Base-by-base conservation (phyloP, 1,140 invertebrate genomes). In the Leptopilina clavipes region DNA sequence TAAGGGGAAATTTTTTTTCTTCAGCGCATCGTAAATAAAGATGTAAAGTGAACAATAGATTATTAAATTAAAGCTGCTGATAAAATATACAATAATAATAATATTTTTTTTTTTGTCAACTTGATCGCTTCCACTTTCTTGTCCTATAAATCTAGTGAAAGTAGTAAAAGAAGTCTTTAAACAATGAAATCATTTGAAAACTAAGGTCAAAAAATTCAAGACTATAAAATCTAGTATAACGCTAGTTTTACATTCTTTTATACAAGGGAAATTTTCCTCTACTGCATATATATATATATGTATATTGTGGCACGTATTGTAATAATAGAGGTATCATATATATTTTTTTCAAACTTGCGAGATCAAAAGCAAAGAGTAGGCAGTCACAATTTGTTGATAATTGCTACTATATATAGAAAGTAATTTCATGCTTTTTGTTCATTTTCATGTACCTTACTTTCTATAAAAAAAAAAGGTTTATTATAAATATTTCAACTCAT, bases 151-250 rank as follows among this genome's bases (percentile, higher is more conserved):
- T 31, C 1, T 25, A 59, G 56, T 59, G 19, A 25, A 59, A 59
- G 56, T 25, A 59, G 19, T 59, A 25, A 14, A 25, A 14, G 19
- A 31, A 25, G 3, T 25, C 10, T 59, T 59, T 19, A 44, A 74
- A 65, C 31, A 44, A n/a, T 56, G 37, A 70, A 74, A 65, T 70
- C 10, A 3, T 45, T 70, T 65, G n/a, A 45, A 73, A 48, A 48
- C 45, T 14, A 72, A 48, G 37, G 18, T 25, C 12, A 56, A 56
- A 74, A 74, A 74, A 70, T 65, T 44, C 6, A 17, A 65, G n/a
- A 22, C n/a, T 59, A 22, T n/a, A n/a, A n/a, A n/a, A 59, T 19
- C 56, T 59, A 59, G 56, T 59, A 59, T n/a, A n/a, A 25, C 56
- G 12, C 19, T 25, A 14, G 56, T 25, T 59, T 25, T 25, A 59